Base-by-base conservation (phyloP, 2,113 vertebrate genomes). In the Seriola rivoliana region DNA sequence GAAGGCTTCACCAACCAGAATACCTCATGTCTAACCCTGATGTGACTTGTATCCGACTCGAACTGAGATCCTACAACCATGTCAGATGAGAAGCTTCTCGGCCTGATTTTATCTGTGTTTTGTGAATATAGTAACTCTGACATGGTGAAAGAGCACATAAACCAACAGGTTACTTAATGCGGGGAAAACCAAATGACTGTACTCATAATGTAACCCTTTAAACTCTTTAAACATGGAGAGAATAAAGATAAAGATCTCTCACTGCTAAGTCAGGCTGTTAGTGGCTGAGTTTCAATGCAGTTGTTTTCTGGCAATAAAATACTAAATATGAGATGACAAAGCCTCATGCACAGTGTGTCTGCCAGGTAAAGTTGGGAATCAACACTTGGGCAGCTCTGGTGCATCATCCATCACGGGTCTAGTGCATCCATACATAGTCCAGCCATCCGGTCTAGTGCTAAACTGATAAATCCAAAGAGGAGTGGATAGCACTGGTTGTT, bases 261-360 rank as follows among this genome's bases (percentile, higher is more conserved):
- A 29, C 29, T 29, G 29, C 29, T 29, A 29, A 29, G 29, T 29
- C 29, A 29, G 29, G 29, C 29, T 29, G 29, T 2, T 71, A 76
- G 16, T 48, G 16, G 40, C 14, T 73, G 52, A 68, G 55, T 67
- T 48, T 77, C 57, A 14, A 29, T 29, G 29, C 29, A 29, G n/a
- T 19, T 64, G 59, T 46, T 72, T 57, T 57, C 54, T 78, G 81
- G 60, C 73, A 50, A 69, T 25, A 11, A 40, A 46, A 67, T 17
- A 58, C 5, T 16, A 25, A 52, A 36, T 52, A 63, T 54, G 52
- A 54, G 19, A 21, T 4, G 21, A 7, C 8, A n/a, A 54, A n/a
- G 52, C 8, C 44, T 14, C 44, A 16, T 14, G 4, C 3, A 14
- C 44, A 16, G 44, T 16, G 13, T 46, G 13, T 13, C 44, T 46